Evolutionary conservation across 1,140 invertebrate genomes (phyloP).

Genomic region (Eriocheir sinensis): DNA sequence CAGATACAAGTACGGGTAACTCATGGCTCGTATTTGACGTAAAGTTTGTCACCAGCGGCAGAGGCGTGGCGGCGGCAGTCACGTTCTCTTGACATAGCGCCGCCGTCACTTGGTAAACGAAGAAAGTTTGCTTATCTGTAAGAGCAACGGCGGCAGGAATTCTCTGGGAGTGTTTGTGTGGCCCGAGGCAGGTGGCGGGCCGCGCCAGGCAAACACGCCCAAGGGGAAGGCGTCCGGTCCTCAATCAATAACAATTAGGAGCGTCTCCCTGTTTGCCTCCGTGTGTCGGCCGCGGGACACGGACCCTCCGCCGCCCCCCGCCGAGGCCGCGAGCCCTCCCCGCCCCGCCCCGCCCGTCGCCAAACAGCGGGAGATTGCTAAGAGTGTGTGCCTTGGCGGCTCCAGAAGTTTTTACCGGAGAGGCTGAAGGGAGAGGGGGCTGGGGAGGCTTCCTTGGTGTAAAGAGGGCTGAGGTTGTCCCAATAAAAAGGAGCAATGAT

Average conservation of each 20-base stretch:
- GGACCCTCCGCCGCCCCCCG: neutral
- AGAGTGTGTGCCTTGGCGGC: no score
- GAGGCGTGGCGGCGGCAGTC: neutral
- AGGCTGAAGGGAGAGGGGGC: neutral
- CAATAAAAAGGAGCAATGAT: no score
- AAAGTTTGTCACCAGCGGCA: neutral
- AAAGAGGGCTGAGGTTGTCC: neutral
- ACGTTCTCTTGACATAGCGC: neutral
- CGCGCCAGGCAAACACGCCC: neutral
- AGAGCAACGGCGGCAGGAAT: neutral
- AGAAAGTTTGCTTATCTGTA: neutral
- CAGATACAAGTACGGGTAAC: neutral
- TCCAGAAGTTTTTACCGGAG: no score
- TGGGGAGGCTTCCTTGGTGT: neutral
- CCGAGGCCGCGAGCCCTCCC: neutral
- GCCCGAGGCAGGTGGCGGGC: neutral
- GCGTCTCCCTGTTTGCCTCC: neutral
- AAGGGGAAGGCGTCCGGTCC: neutral
- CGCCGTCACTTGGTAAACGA: neutral
- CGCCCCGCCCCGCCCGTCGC: neutral
- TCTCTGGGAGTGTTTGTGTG: neutral
- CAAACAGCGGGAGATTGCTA: neutral
- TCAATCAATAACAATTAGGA: conserved; percentile 26
- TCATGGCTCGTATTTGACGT: neutral
- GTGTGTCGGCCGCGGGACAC: neutral